Evolutionary conservation across 2,888 invertebrate genomes (phyloP).

Genomic region (Apamea monoglypha): DNA sequence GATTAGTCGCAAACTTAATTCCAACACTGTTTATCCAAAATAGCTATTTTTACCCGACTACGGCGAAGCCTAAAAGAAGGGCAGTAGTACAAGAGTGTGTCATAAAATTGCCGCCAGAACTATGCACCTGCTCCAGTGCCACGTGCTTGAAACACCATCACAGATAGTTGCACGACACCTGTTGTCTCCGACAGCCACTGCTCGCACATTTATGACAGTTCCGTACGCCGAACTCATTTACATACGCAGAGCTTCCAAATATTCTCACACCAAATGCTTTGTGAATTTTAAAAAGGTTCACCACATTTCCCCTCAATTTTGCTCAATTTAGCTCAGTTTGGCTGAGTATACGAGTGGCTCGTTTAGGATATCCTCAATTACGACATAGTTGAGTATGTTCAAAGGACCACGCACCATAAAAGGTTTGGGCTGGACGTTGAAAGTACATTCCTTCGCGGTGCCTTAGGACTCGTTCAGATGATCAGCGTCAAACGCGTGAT

Average conservation of each 20-base stretch:
- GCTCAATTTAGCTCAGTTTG: slow-evolving; percentile 4
- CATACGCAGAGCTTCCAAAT: slow-evolving; percentile 12
- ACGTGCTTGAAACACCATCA: background rate
- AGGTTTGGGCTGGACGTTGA: slow-evolving; percentile 19
- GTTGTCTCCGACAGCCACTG: background rate
- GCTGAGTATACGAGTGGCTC: slow-evolving; percentile 18
- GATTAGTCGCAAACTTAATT: background rate
- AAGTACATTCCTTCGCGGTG: background rate
- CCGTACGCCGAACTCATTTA: background rate
- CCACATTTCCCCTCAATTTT: slow-evolving; percentile 1
- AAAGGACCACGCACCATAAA: slow-evolving; percentile 14
- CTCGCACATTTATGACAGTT: background rate
- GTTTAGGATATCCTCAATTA: slow-evolving; percentile 28
- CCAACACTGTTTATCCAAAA: background rate
- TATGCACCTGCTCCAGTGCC: background rate
- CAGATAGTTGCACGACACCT: slow-evolving; percentile 3
- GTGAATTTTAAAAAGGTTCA: slow-evolving; percentile 26
- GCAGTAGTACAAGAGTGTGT: background rate
- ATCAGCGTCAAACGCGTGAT: background rate
- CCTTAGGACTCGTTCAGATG: background rate
- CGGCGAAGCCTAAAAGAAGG: background rate
- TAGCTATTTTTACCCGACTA: background rate
- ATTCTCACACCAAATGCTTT: slow-evolving; percentile 13
- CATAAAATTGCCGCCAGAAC: background rate
- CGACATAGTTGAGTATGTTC: slow-evolving; percentile 28